phyloP scores from a whole-genome alignment of 2,888 invertebrate genomes.

The Lasiommata megera region DNA sequence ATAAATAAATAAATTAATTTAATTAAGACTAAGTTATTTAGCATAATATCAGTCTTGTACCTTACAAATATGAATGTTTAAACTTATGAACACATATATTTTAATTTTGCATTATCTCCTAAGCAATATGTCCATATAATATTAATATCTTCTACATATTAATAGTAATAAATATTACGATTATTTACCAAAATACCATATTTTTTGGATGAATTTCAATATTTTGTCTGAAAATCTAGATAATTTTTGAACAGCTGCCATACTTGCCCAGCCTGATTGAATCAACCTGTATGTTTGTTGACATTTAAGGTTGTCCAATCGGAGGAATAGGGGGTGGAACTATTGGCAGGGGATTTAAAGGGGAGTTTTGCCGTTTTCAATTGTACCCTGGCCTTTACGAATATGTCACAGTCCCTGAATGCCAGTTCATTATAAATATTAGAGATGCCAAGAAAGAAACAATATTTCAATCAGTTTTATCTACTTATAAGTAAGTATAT shows the following conservation, averaged over 20 bases:
- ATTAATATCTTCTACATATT: no score
- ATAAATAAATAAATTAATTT: no score
- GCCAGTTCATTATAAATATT: constrained; percentile 95
- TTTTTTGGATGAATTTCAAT: no score
- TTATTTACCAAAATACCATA: no score
- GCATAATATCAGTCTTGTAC: no score
- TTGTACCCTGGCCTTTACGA: constrained; percentile 94
- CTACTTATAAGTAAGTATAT: constrained; percentile 84
- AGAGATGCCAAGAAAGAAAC: constrained; percentile 84
- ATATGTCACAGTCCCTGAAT: constrained; percentile 89
- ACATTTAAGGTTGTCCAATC: constrained; percentile 81
- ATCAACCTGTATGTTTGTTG: background rate
- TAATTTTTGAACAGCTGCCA: background rate
- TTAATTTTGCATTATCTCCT: no score
- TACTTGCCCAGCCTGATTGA: background rate
- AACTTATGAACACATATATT: no score
- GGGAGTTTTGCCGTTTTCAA: constrained; percentile 96
- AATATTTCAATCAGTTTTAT: constrained; percentile 90
- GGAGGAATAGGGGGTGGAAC: constrained; percentile 82
- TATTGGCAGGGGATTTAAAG: constrained; percentile 95
- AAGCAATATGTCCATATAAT: no score
- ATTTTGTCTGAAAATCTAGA: no score
- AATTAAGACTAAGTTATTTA: no score
- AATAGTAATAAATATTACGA: no score
- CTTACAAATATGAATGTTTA: no score